Evolutionary conservation across 1,140 invertebrate genomes (phyloP), one percentile per base, ranked within the genome.

Genomic region (Brachionus rotundiformis): DNA sequence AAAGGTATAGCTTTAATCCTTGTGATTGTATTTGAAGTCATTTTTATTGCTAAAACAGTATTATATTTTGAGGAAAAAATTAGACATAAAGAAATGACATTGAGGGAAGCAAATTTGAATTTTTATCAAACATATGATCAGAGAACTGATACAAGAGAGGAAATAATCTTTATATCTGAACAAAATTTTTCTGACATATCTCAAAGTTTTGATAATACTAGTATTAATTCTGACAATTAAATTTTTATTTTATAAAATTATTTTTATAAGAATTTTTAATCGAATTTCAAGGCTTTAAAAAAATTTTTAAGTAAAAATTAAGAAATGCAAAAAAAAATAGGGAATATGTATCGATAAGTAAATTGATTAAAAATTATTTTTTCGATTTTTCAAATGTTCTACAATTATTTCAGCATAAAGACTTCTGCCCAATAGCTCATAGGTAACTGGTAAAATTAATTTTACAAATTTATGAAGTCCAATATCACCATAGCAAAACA

Each of bases 401-500:
- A 87, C 83, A 25, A 92, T 90, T 68, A 96, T 95, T 87, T 92
- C 90, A 33, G 90, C 90, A 89, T 93, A 95, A 81, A 91, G 89
- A 61, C 90, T 88, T 82, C 94, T 90, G 16, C 92, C 88, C 1
- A 97, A 87, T 82, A 95, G 88, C 29, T 90, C 90, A 87, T 96
- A 96, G 1, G 92, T 92, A n/a, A 92, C 90, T 23, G 90, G 89
- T 7, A 97, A 87, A 82, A 94, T 88, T 82, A 89, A 90, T 31
- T 91, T 85, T 1, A 91, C 89, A 68, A 89, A 90, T 27, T 89
- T 87, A 87, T 95, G 91, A 49, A 96, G 89, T 77, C 90, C 87
- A 71, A 90, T 86, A 77, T 91, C 86, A 0, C 93, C 94, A 84
- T 91, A 93, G 82, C 90, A 91, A 85, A 97, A 94, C 16, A 96